Evolutionary conservation across 2,888 invertebrate species (phyloP).

Genomic region (Epirrita christyi): DNA sequence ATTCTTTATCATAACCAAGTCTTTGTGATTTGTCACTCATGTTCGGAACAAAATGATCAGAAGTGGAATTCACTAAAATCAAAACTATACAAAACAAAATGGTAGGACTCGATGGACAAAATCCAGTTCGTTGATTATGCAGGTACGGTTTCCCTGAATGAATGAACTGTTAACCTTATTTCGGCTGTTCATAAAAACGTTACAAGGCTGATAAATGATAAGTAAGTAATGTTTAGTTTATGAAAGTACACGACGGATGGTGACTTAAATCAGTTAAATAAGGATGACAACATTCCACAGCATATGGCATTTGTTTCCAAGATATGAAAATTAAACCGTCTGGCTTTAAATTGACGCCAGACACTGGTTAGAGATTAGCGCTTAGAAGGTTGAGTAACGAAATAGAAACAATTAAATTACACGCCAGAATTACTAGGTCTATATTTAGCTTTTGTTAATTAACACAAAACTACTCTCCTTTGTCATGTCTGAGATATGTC

Average conservation of each 20-base stretch:
- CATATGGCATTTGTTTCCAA: slow-evolving; percentile 50
- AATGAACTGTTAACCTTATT: too few species aligned
- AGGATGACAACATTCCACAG: slow-evolving; percentile 28
- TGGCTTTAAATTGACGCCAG: slow-evolving; percentile 66
- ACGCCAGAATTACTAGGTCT: slow-evolving; percentile 44
- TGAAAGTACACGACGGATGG: too few species aligned
- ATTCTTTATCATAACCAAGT: slow-evolving; percentile 63
- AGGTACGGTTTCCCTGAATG: too few species aligned
- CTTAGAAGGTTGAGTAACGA: slow-evolving; percentile 50
- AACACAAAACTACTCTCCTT: slow-evolving; percentile 30
- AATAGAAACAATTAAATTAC: slow-evolving; percentile 57
- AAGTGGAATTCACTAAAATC: too few species aligned
- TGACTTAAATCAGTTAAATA: slow-evolving; percentile 22
- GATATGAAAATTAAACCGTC: slow-evolving; percentile 65
- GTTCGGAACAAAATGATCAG: slow-evolving; percentile 8
- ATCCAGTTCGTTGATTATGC: too few species aligned
- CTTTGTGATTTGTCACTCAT: slow-evolving; percentile 44
- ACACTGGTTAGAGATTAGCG: slow-evolving; percentile 50
- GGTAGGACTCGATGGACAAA: too few species aligned
- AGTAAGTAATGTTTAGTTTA: too few species aligned
- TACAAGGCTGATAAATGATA: too few species aligned
- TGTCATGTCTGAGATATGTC: slow-evolving; percentile 39
- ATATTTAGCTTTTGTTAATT: slow-evolving; percentile 51
- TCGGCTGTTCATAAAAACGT: too few species aligned
- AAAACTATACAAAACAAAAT: too few species aligned